Evolutionary conservation across 2,113 vertebrate genomes (phyloP).

Genomic region (Tringa solitaria): DNA sequence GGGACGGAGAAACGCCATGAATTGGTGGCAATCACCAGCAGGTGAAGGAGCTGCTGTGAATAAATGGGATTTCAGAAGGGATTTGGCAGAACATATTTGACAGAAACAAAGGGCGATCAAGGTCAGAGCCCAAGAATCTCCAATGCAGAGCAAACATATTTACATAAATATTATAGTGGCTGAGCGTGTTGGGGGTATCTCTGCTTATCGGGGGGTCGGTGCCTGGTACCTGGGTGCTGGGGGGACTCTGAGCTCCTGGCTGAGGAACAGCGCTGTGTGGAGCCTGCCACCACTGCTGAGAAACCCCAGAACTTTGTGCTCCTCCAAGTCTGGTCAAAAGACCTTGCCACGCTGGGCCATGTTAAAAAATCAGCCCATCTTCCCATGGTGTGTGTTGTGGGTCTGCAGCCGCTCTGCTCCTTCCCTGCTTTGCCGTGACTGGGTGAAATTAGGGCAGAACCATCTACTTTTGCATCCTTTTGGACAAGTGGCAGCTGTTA

Average conservation of each 20-base stretch:
- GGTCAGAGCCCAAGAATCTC: slow-evolving; percentile 14
- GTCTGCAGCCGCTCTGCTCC: neutral
- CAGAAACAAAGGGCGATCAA: neutral
- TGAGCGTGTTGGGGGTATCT: neutral
- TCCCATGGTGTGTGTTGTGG: fast-evolving
- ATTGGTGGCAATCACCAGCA: fast-evolving
- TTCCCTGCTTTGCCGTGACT: neutral
- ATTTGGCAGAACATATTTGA: slow-evolving; percentile 38
- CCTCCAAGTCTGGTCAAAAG: neutral
- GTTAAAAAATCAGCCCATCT: neutral
- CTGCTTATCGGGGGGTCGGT: neutral
- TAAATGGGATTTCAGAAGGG: slow-evolving; percentile 42
- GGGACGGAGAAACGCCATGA: neutral
- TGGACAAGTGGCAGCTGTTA: neutral
- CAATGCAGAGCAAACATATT: neutral
- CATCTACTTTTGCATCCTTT: fast-evolving
- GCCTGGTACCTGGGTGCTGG: neutral
- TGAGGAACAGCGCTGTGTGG: neutral
- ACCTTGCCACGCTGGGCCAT: fast-evolving
- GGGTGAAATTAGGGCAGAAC: neutral
- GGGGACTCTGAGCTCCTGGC: neutral
- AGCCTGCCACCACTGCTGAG: neutral
- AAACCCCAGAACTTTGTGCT: neutral
- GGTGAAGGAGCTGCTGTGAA: neutral
- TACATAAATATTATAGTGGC: neutral